phyloP scores from a whole-genome alignment of 1,140 invertebrate genomes.

The Epicauta chinensis region DNA sequence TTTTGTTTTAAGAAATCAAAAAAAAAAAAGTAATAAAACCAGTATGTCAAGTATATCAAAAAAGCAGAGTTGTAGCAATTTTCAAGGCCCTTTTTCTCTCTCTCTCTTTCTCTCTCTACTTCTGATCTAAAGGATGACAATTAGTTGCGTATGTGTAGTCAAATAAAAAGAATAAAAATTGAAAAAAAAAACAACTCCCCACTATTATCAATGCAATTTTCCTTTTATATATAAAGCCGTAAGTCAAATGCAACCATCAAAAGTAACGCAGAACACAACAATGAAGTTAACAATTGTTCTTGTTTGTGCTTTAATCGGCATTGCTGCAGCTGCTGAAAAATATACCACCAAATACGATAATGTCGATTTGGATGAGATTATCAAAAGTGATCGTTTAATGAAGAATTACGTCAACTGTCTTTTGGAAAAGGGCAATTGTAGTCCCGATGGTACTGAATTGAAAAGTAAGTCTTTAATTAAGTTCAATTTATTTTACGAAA shows the following conservation, averaged over 20 bases:
- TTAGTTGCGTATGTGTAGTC: too few species aligned
- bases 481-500: not conserved
- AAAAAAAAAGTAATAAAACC: too few species aligned
- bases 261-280: not conserved
- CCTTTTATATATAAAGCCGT: too few species aligned
- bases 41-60: too few species aligned
- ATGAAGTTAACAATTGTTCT: conserved; percentile 3
- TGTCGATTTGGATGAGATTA: conserved; percentile 61
- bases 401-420: conserved; percentile 59
- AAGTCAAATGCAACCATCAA: not conserved
- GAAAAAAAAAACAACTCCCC: not conserved
- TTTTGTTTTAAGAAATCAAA: too few species aligned
- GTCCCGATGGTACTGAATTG: conserved; percentile 58
- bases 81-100: too few species aligned
- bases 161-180: not conserved
- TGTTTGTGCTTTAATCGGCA: conserved; percentile 1
- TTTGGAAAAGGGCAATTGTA: conserved; percentile 58
- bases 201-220: not conserved
- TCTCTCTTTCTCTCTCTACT: too few species aligned
- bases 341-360: conserved; percentile 67
- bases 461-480: conserved; percentile 51
- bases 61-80: too few species aligned
- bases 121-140: too few species aligned
- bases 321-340: conserved; percentile 29
- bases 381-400: conserved; percentile 57